A percentile compares a stretch with the other conserved stretches of the same genome.
Evolutionary conservation across 2,888 invertebrate genomes (phyloP).

Genomic region (Hypolimnas misippus): DNA sequence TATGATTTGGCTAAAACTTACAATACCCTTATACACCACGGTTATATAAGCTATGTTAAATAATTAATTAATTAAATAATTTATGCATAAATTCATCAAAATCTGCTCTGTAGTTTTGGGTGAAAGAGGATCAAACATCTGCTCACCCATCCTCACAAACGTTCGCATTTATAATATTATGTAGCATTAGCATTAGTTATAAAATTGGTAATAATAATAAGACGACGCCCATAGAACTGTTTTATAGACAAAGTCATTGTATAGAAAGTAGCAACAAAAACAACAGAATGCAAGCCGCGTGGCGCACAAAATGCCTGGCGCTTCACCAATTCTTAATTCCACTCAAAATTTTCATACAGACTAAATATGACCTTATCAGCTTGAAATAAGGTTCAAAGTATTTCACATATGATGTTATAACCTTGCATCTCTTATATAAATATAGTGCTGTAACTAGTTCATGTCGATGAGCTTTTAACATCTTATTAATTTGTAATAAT

Average conservation of each 20-base stretch:
- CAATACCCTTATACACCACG: no score
- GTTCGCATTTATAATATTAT: no score
- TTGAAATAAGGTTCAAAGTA: conserved; percentile 20
- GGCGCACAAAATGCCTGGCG: conserved; percentile 48
- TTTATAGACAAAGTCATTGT: conserved; percentile 10
- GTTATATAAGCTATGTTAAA: no score
- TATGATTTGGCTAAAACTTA: no score
- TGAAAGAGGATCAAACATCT: no score
- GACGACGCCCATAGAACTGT: background rate
- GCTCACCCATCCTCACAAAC: no score
- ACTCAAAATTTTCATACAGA: conserved; percentile 16
- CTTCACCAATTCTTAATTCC: conserved; percentile 43
- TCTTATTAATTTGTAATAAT: background rate
- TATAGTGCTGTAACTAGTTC: conserved; percentile 16
- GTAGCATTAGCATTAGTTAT: no score
- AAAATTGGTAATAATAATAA: background rate
- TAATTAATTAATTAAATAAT: no score
- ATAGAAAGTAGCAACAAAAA: conserved; percentile 55
- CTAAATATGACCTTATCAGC: background rate
- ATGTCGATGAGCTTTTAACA: background rate
- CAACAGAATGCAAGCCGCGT: conserved; percentile 55
- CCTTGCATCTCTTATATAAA: conserved; percentile 21
- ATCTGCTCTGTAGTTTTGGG: no score
- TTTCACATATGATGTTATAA: background rate
- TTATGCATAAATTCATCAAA: no score